Evolutionary conservation across 2,888 invertebrate genomes (phyloP), one percentile per base, ranked within the genome.

Genomic region (Suillia variegata): DNA sequence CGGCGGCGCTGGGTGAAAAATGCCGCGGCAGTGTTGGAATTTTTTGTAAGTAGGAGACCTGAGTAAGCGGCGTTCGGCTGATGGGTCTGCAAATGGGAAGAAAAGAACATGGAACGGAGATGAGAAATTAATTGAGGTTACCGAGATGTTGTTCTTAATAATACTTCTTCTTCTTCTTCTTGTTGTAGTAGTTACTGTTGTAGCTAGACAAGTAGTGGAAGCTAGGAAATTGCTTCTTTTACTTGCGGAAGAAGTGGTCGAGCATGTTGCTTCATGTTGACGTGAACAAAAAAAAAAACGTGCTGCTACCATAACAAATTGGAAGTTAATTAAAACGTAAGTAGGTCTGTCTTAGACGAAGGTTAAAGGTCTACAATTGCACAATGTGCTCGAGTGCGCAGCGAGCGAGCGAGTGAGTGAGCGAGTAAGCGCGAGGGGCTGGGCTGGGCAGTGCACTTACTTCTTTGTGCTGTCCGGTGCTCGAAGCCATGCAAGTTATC

Each of bases 31-130:
- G 64, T 33, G 80, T 80, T 42, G 81, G 80, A 53, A 80, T 81
- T 69, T 80, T 80, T 65, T 80, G 80, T 54, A 80, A 73, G 69
- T 80, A 81, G 18, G 80, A 80, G 61, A 80, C 77, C 68, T 80
- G 80, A 68, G 77, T 77, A 49, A 79, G 70, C 56, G 80, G 80
- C 55, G 80, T 80, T 54, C 80, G 78, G 66, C 80, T 81, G 70
- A 80, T 79, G 68, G 80, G 80, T 67, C 80, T 80, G 71, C 22
- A 74, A 73, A 52, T 47, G 53, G 38, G 3, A 47, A 31, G 6
- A 15, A 31, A 15, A 56, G 2, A 54, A 52, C n/a, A n/a, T n/a
- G 45, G 22, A 58, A 12, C 10, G 45, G 65, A 61, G 64, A 63
- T 54, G 54, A 54, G 61, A 66, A 61, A 64, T 65, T 67, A 69